Evolutionary conservation across 2,888 invertebrate genomes (phyloP), one percentile per base, ranked within the genome.

Genomic region (Sminthurinus aureus): DNA sequence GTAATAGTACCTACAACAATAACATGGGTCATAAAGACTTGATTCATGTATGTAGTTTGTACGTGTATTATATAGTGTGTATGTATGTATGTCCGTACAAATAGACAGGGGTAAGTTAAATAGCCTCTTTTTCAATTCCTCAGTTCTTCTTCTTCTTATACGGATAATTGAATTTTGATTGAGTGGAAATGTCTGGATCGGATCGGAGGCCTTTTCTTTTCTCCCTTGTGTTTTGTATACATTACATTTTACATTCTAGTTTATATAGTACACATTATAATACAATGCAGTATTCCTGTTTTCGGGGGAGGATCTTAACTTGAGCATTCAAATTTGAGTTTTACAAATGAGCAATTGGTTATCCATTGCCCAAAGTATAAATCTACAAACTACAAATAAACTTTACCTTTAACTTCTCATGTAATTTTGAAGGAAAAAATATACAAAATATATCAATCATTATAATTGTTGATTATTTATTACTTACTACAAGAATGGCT

Each of bases 131-230:
- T 78, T 69, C 78, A 82, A 74, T 24, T 58, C 58, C 38, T 38
- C 38, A 38, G 38, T 38, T 38, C 38, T 38, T 38, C 38, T 38
- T 38, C 38, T 38, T 24, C 26, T 22, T 52, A 50, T 74, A 58
- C 74, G 75, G 69, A 73, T 86, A 84, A 87, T 87, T 87, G 87
- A 85, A 87, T 87, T 87, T 87, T 87, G 87, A 87, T 87, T 82
- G 87, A 87, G 87, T 87, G 86, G 82, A 83, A 74, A 83, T 20
- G 74, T 79, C 83, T 83, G 83, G 18, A 22, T 51, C 20, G 83
- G 18, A 22, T 51, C 20, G 13, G 51, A 20, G 18, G 24, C n/a
- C 51, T 76, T 22, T 6, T 50, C 24, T 24, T 69, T 1, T 77
- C 58, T 50, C 20, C 50, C 58, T 58, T 58, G n/a, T 6, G 4